A percentile compares a stretch with the other conserved stretches of the same genome.
Conservation (phyloP, 2,113 vertebrate species). For the Rostratula benghalensis region DNA sequence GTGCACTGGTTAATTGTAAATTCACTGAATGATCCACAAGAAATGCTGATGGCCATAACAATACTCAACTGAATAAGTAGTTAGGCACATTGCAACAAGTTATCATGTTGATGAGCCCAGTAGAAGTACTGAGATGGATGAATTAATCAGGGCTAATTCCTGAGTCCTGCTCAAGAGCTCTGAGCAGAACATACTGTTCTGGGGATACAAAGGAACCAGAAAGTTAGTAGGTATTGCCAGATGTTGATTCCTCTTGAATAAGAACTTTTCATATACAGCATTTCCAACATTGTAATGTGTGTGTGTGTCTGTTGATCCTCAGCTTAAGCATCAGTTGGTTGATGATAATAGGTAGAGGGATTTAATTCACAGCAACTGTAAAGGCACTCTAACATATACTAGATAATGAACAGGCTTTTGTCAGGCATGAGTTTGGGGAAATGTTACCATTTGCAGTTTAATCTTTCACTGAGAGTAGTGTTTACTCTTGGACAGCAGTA, state of each 20-base stretch:
- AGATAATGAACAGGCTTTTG: slow-evolving; percentile 32
- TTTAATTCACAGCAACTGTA: background rate
- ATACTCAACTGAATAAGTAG: background rate
- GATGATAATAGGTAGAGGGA: background rate
- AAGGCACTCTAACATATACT: background rate
- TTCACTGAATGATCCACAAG: background rate
- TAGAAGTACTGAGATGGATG: background rate
- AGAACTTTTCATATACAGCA: background rate
- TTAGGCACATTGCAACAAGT: slow-evolving; percentile 7
- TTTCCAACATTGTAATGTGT: background rate
- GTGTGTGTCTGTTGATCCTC: background rate
- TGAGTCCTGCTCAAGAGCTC: background rate
- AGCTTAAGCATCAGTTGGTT: background rate
- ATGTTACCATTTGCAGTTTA: slow-evolving; percentile 16
- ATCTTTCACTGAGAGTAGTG: background rate
- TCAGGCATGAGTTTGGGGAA: background rate
- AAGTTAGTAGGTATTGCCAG: background rate
- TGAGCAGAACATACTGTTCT: background rate
- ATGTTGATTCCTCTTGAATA: background rate
- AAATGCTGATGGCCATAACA: slow-evolving; percentile 29
- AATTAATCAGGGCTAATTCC: slow-evolving; percentile 1
- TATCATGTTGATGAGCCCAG: background rate
- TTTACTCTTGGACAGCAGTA: slow-evolving; percentile 1
- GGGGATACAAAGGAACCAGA: background rate
- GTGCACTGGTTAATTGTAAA: background rate